phyloP scores from a whole-genome alignment of 2,888 invertebrate species.

The Apodemia hepburni region DNA sequence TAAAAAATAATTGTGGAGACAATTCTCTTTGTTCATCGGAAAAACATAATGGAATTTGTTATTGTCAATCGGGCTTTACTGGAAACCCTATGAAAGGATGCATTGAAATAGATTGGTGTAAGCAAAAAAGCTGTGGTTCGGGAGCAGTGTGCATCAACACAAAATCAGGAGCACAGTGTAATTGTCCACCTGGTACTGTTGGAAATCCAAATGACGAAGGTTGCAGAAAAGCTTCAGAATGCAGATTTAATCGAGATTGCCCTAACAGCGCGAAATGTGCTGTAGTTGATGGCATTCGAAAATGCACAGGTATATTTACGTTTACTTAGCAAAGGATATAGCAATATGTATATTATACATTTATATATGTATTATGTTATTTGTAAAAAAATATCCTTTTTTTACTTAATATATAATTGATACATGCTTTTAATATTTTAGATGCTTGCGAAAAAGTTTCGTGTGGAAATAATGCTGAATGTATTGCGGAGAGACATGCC shows the following conservation, averaged over 20 bases:
- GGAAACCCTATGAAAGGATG: slow-evolving; percentile 89
- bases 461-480: slow-evolving; percentile 93
- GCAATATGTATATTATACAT: no score
- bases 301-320: slow-evolving; percentile 83
- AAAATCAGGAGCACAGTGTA: slow-evolving; percentile 89
- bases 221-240: slow-evolving; percentile 90
- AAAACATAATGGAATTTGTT: slow-evolving; percentile 85
- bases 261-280: slow-evolving; percentile 89
- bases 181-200: slow-evolving; percentile 88
- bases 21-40: slow-evolving; percentile 93
- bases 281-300: slow-evolving; percentile 84
- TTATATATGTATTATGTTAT: no score
- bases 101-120: slow-evolving; percentile 88
- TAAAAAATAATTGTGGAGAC: slow-evolving; percentile 90
- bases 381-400: not conserved
- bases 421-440: slow-evolving; percentile 39
- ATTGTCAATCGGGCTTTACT: slow-evolving; percentile 93
- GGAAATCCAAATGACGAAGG: slow-evolving; percentile 93
- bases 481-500: slow-evolving; percentile 86
- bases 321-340: not conserved
- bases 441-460: slow-evolving; percentile 88
- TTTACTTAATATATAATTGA: not conserved
- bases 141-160: slow-evolving; percentile 90
- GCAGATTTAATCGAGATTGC: slow-evolving; percentile 88
- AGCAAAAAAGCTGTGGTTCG: slow-evolving; percentile 88